Base-by-base conservation (phyloP, 1,140 invertebrate genomes). In the Chelonus insularis region DNA sequence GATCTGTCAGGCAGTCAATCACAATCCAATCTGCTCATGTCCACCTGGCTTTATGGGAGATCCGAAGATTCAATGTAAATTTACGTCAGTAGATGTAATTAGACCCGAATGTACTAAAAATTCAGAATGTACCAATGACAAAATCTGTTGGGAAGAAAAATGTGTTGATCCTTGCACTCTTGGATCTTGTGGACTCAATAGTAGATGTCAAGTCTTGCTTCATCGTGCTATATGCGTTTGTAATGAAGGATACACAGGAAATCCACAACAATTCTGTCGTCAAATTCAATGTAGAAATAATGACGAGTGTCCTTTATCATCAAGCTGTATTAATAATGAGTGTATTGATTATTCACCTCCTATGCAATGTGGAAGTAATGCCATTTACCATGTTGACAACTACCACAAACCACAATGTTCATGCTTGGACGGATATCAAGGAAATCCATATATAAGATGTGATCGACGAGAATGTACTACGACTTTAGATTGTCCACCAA, bases 181-280 rank as follows among this genome's bases (percentile, higher is more conserved):
- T 0, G 86, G 86, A 70, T 84, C 87, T 51, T 96, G 94, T 71
- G 92, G 92, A 4, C 79, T 84, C 20, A 94, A 94, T 71, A 91
- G 93, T 1, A 86, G 88, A 58, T 96, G 94, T 73, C 83, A 89
- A 52, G 89, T 92, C 0, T 88, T 89, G 76, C 82, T 89, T 32
- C 94, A 96, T 70, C 81, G 92, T 70, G 90, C 92, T 4, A 82
- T 92, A 16, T 97, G 94, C 71, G 86, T 89, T 0, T 97, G 94
- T 73, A 84, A 88, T 62, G 89, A 91, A 67, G 91, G 90, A 6
- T 92, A 88, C 68, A 91, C 91, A 68, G 94, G 94, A 74, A 92
- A 95, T 77, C 91, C 93, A 14, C 87, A 93, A 65, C 85, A 85
- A 45, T 86, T 88, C 66, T 95, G 93, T 73, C 86, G 87, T 66